A percentile compares a stretch with the other conserved stretches of the same genome.
Evolutionary conservation across 2,113 vertebrate species (phyloP).

Genomic region (Conger conger): DNA sequence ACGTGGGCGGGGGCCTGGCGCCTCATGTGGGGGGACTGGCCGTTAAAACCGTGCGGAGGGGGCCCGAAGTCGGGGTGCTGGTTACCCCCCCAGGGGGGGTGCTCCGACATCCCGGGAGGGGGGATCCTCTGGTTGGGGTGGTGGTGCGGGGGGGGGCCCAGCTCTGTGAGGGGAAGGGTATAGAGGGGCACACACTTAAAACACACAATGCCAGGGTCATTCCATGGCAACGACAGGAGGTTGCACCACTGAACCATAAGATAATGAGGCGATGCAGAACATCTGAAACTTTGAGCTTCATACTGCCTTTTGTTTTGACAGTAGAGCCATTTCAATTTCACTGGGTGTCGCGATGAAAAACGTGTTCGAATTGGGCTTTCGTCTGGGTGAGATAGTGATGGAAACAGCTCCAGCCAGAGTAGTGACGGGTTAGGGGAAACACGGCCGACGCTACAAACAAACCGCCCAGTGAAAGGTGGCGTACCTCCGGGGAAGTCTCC

Average conservation of each 20-base stretch:
- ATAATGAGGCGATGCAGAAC: too few relatives aligned
- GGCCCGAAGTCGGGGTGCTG: constrained; percentile 91
- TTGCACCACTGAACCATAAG: too few relatives aligned
- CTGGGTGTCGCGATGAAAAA: too few relatives aligned
- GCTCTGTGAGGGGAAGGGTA: constrained; percentile 64
- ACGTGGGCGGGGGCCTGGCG: constrained; percentile 86
- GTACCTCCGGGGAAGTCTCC: constrained; percentile 89
- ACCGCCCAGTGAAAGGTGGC: neutral
- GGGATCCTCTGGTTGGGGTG: constrained; percentile 90
- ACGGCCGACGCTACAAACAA: neutral
- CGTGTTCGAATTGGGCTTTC: too few relatives aligned
- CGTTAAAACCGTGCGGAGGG: constrained; percentile 92
- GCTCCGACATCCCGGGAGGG: constrained; percentile 88
- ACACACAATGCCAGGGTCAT: too few relatives aligned
- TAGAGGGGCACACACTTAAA: neutral
- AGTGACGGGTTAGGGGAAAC: neutral
- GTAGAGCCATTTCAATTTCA: too few relatives aligned
- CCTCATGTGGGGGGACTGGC: constrained; percentile 90
- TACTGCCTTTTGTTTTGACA: too few relatives aligned
- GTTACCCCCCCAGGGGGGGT: constrained; percentile 89
- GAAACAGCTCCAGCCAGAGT: neutral
- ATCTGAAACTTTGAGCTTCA: too few relatives aligned
- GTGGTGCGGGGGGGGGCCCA: constrained; percentile 93
- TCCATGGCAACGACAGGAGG: too few relatives aligned
- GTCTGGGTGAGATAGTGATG: too few relatives aligned